Conservation (phyloP, 2,113 vertebrate genomes). For the Erpornis zantholeuca region DNA sequence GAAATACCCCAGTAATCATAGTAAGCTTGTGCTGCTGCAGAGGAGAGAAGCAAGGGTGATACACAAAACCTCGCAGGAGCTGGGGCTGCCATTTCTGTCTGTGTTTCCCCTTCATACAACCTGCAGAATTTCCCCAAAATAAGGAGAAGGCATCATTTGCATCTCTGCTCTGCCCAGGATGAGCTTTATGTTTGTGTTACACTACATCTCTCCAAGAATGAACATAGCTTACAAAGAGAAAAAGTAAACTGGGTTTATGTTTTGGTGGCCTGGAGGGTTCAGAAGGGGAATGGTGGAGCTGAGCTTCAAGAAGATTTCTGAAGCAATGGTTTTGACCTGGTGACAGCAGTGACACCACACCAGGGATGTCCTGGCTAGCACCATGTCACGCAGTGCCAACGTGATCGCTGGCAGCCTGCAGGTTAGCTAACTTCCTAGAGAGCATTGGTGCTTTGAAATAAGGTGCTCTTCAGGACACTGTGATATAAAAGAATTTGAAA, state of each 20-base stretch:
- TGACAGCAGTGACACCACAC: neutral
- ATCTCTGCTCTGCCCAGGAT: neutral
- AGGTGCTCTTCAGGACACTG: neutral
- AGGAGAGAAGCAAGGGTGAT: neutral
- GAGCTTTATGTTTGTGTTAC: neutral
- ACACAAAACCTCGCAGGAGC: neutral
- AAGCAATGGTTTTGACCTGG: neutral
- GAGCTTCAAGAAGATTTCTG: neutral
- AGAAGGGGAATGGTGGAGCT: neutral
- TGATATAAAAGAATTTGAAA: neutral
- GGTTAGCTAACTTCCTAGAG: neutral
- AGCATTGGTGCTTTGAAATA: neutral
- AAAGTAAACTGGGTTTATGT: neutral
- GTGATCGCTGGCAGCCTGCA: neutral
- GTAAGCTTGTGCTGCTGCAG: neutral
- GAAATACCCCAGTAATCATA: neutral
- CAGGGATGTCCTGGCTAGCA: neutral
- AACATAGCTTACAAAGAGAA: neutral
- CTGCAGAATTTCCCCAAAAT: neutral
- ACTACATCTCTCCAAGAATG: neutral
- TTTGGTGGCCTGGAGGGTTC: neutral
- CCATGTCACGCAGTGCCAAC: fast-evolving
- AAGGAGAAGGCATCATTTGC: neutral
- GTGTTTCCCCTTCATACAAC: neutral
- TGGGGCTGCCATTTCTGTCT: neutral